A percentile compares a stretch with the other conserved stretches of the same genome.
phyloP scores from a whole-genome alignment of 2,797 vertebrate species.

The Megalops cyprinoides region DNA sequence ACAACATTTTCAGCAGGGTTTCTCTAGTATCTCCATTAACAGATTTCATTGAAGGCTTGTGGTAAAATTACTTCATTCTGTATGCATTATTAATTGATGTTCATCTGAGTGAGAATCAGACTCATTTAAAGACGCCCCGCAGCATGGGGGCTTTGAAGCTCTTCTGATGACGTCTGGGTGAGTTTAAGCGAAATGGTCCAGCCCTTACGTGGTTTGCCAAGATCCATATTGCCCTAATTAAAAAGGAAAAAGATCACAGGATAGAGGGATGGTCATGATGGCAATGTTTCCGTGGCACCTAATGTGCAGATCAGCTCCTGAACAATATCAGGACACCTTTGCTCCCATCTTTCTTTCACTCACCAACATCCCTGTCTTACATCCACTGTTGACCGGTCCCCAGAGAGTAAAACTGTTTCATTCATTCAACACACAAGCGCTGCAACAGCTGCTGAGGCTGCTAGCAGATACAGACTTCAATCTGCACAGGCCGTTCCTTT shows the following conservation, averaged over 20 bases:
- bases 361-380: too few relatives aligned
- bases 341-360: too few relatives aligned
- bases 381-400: too few relatives aligned
- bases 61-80: constrained; percentile 3
- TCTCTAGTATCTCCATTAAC: not conserved
- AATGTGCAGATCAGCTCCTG: not conserved
- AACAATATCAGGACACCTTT: too few relatives aligned
- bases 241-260: not conserved
- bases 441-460: not conserved
- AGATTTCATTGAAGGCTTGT: not conserved
- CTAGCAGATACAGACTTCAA: not conserved
- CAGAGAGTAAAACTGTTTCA: not conserved
- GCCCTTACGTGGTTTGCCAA: not conserved
- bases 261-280: not conserved
- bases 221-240: constrained; percentile 8
- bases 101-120: constrained; percentile 5
- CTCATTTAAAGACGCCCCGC: not conserved
- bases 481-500: not conserved
- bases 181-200: not conserved
- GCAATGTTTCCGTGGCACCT: not conserved
- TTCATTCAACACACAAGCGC: not conserved
- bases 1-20: not conserved
- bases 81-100: constrained; percentile 18
- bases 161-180: not conserved
- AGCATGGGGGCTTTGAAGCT: constrained; percentile 7